Base-by-base conservation (phyloP, 2,797 vertebrate species). In the Bucorvus abyssinicus region DNA sequence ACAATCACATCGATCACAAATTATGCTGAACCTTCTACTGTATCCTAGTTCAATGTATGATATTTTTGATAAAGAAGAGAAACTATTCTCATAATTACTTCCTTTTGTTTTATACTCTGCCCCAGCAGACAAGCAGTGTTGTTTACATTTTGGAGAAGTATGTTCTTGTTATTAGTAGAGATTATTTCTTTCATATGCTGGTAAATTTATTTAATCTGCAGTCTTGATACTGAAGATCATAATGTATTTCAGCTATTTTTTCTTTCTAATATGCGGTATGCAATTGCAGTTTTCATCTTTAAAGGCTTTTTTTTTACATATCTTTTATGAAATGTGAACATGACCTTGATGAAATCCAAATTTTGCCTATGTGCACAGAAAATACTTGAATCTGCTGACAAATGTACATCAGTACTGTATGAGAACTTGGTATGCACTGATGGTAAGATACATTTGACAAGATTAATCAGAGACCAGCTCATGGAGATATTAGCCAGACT, bases 371-470 rank as follows among this genome's bases (percentile, higher is more conserved):
- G 61, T 60, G 22, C 55, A 79, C 69, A 86, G 61, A 84, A 96
- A 95, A 71, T 76, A 59, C 57, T 84, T 61, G 63, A 88, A 84
- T 93, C 47, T 88, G 87, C 89, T 96, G 91, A 94, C 59, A 93
- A 88, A 79, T 73, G 64, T 6, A 61, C 14, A 19, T 73, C 49
- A 76, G 70, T 84, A 73, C 40, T 94, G 82, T 87, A 45, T 59
- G n/a, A 84, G 73, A 67, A 82, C 52, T 76, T 79, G 32, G 65
- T 88, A 78, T 50, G 63, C 63, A 76, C 5, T 70, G 81, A 68
- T 88, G 47, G 36, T 79, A 91, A 52, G 79, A 91, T 94, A 30
- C 67, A 76, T 76, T 91, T 91, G 87, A 84, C 69, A 90, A 90
- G 76, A 94, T 88, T 93, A 92, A 96, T 94, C 84, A 91, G 78